These are phyloP conservation scores for Cathartes aura DNA, from an alignment of 2,113 vertebrate species.

Conservation along the genomic window DNA sequence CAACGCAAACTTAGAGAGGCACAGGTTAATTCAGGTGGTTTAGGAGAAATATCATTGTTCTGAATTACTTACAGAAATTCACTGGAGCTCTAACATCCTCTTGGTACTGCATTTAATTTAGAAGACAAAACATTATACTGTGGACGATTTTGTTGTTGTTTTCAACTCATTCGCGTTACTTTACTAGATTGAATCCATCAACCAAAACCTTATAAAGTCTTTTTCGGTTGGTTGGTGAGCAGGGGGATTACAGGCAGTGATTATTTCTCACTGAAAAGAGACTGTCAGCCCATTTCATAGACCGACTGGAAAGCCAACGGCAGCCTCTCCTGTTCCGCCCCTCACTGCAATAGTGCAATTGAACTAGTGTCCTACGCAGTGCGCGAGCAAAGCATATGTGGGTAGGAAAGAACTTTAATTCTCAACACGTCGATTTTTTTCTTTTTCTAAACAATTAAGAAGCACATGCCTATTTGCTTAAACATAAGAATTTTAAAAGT, in stretches of 20 bases:
- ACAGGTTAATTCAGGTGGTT: background rate
- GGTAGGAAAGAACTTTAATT: background rate
- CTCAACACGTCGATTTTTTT: rapidly evolving
- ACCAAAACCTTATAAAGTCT: no score
- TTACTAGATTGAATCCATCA: background rate
- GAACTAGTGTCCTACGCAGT: rapidly evolving
- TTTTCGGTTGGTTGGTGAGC: background rate
- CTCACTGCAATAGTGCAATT: rapidly evolving
- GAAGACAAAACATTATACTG: rapidly evolving
- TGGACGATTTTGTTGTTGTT: background rate
- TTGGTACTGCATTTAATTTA: rapidly evolving
- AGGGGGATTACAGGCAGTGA: background rate
- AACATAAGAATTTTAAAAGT: background rate
- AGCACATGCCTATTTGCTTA: background rate
- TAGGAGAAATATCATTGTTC: background rate
- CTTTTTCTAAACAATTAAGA: background rate
- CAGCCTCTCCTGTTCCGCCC: background rate
- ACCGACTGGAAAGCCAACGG: rapidly evolving
- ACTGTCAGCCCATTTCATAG: background rate
- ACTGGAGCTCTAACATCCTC: background rate
- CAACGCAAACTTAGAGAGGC: background rate
- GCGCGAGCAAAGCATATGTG: rapidly evolving
- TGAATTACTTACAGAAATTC: background rate
- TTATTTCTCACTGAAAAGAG: background rate
- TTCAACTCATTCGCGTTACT: background rate